Base-by-base conservation (phyloP, 2,888 invertebrate species). In the Hydrotaea cyrtoneurina region DNA sequence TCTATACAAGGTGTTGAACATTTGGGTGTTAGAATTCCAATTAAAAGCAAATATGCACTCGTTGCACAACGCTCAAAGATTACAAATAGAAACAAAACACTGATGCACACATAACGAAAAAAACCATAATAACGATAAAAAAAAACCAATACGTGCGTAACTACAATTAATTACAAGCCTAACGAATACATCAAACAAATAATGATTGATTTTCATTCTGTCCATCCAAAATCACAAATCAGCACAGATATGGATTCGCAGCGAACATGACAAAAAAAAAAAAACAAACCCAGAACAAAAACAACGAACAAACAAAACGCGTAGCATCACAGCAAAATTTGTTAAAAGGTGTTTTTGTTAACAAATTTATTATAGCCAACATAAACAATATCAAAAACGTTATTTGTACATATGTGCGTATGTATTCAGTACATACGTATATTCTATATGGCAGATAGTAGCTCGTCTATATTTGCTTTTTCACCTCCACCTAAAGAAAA, bases 141-240 rank as follows among this genome's bases (percentile, higher is more conserved):
- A 5, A 36, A 23, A 74, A 36, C 72, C 78, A 53, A 80, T 57
- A 80, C 78, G 83, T 77, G 79, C 78, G 80, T 83, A 83, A 82
- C 86, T 82, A 23, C 83, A 84, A 86, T 84, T 86, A 86, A 86
- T 86, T 84, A 82, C 72, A 86, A 82, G 81, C 86, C 80, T 80
- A 86, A 79, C 85, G 74, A 82, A 85, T 79, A 82, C 71, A 80
- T 80, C 80, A 74, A 43, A 80, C 75, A 75, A 55, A 76, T 71
- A 69, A 76, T 82, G 85, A 85, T 85, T 85, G 82, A 85, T 85
- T 82, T 85, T 80, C 77, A 64, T 80, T 46, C 46, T 69, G 21
- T 46, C 39, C 69, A 69, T 43, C 59, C 59, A 39, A 39, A 3
- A 8, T 39, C 39, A 3, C 4, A 39, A 13, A 66, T 39, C 3